These are phyloP conservation scores for Chaetura pelagica DNA, from an alignment of 2,113 vertebrate species.

Conservation along the genomic window DNA sequence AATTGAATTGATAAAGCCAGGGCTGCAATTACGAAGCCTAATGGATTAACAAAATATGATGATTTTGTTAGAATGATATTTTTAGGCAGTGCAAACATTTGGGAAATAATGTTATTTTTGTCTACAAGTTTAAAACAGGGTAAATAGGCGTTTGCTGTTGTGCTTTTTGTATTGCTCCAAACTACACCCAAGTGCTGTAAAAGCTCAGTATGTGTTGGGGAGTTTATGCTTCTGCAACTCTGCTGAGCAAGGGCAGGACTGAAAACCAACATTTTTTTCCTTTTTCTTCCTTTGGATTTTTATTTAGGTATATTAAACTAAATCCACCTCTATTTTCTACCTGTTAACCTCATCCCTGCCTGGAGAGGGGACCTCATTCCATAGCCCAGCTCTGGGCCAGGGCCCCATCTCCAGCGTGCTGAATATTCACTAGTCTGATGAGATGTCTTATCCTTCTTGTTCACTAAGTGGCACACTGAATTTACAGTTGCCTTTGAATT, in stretches of 20 bases:
- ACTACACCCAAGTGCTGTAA: neutral
- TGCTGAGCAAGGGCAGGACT: neutral
- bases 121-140: neutral
- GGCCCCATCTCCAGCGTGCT: accelerated
- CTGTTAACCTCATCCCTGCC: accelerated
- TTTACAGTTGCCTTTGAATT: conserved; percentile 28
- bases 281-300: neutral
- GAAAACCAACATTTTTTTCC: accelerated
- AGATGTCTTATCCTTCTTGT: neutral
- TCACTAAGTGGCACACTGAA: neutral
- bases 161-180: neutral
- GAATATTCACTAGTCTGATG: neutral
- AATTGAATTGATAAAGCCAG: conserved; percentile 66
- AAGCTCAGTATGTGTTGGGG: accelerated
- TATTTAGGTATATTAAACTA: neutral
- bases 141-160: neutral
- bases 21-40: conserved; percentile 62
- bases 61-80: conserved; percentile 22
- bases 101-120: conserved; percentile 1
- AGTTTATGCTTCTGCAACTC: neutral
- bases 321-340: neutral
- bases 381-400: accelerated
- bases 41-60: conserved; percentile 49
- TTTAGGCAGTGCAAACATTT: neutral
- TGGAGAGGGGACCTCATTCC: neutral